Evolutionary conservation across 2,113 vertebrate genomes (phyloP), one percentile per base, ranked within the genome.

Genomic region (Nannobrachium achirus): DNA sequence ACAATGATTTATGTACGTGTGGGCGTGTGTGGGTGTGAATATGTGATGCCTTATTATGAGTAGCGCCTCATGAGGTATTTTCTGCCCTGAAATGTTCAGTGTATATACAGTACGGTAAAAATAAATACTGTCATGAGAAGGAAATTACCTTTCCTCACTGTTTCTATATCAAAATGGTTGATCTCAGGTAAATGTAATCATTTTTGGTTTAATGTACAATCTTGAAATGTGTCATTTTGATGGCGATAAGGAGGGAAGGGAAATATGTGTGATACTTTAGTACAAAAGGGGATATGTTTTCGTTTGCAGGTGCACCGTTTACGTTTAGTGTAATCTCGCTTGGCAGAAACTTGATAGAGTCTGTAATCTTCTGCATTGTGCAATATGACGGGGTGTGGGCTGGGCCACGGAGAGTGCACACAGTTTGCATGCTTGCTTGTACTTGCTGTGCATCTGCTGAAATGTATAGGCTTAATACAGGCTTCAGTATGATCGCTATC

Each of bases 131-230:
- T 33, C 25, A 33, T 33, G 25, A 5, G 25, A 3, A 33, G 25
- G 25, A 33, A 33, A 33, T 33, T 64, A 8, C 50, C 6, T 38
- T 25, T 25, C 13, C 13, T 15, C 11, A 48, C 33, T 49, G 55
- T 53, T 66, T 73, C 58, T 33, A 58, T 52, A 16, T 64, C 11
- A 42, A 49, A 45, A 45, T 19, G 20, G 51, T 52, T 69, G 9
- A 42, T 53, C 40, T 65, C 10, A 4, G 16, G 10, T 7, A 64
- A 33, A 40, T 41, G 10, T 19, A 58, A 18, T 48, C 42, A 18
- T 1, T 46, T 50, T 46, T 50, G 19, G n/a, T 38, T 16, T 33
- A 13, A 18, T 53, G 40, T 45, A 33, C 25, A 33, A 44, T 33
- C 20, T 65, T 61, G 38, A 60, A 55, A 58, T 39, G 56, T 15